Conservation (phyloP, 2,888 invertebrate species). For the Scaptomyza tumidula region DNA sequence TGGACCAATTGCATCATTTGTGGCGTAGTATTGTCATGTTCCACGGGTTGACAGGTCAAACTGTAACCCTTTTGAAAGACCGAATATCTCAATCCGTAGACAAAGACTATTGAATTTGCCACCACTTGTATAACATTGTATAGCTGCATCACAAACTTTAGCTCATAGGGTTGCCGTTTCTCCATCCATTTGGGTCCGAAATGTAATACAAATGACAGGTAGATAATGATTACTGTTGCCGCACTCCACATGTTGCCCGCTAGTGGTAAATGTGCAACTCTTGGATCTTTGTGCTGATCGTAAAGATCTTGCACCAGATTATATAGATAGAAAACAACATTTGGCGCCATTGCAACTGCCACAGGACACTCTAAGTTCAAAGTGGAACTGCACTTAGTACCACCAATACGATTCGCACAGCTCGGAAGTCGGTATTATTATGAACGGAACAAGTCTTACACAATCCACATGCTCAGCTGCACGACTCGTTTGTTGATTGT, state of each 20-base stretch:
- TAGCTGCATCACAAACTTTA: slow-evolving; percentile 87
- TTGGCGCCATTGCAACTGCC: slow-evolving; percentile 54
- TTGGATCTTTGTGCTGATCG: slow-evolving; percentile 70
- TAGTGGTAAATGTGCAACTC: slow-evolving; percentile 88
- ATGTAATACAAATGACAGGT: slow-evolving; percentile 89
- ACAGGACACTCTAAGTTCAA: slow-evolving; percentile 7
- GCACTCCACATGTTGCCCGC: slow-evolving; percentile 88
- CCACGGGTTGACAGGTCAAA: slow-evolving; percentile 77
- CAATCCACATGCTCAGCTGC: slow-evolving; percentile 19
- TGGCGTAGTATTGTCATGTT: slow-evolving; percentile 70
- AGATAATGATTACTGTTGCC: slow-evolving; percentile 85
- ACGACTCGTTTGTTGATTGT: not conserved
- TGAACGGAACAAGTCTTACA: slow-evolving; percentile 27
- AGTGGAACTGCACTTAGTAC: not conserved
- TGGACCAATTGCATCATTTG: slow-evolving; percentile 84
- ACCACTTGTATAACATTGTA: slow-evolving; percentile 88
- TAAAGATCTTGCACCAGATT: slow-evolving; percentile 56
- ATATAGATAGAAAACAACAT: slow-evolving; percentile 72
- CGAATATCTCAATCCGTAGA: slow-evolving; percentile 66
- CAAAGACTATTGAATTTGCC: slow-evolving; percentile 61
- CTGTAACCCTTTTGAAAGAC: slow-evolving; percentile 75
- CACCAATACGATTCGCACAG: slow-evolving; percentile 27
- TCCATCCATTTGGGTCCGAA: slow-evolving; percentile 91
- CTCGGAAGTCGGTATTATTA: slow-evolving; percentile 44
- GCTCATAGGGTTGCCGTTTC: slow-evolving; percentile 87